These are phyloP conservation scores for Rhynchopsitta pachyrhyncha DNA, from an alignment of 2,113 vertebrate genomes.

Conservation along the genomic window DNA sequence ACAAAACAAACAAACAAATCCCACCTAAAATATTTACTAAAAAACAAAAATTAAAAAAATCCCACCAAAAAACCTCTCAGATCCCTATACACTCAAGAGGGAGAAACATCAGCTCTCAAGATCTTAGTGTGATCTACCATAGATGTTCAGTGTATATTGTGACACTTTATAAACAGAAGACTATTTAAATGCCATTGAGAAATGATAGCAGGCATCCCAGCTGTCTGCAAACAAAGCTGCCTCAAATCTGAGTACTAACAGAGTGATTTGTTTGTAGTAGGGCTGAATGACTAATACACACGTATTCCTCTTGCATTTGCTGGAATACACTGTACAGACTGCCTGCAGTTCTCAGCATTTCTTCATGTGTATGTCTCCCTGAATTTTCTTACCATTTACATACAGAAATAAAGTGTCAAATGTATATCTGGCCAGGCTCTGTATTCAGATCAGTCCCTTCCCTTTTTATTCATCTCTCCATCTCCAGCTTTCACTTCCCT, in stretches of 20 bases:
- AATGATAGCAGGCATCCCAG: neutral
- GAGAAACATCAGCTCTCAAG: neutral
- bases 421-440: neutral
- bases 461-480: neutral
- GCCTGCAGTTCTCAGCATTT: neutral
- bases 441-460: neutral
- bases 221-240: neutral
- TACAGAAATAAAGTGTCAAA: neutral
- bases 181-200: neutral
- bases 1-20: neutral
- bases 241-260: neutral
- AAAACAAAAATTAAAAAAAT: neutral
- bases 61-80: neutral
- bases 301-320: too few species aligned
- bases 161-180: neutral
- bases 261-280: too few species aligned
- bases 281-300: too few species aligned
- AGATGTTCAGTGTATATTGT: neutral
- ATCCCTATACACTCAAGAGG: neutral
- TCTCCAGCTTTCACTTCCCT: neutral
- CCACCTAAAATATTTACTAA: neutral
- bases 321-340: too few species aligned
- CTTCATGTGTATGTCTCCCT: neutral
- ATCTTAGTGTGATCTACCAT: neutral
- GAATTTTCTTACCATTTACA: neutral